These are phyloP conservation scores for Cavia aperea DNA, from an alignment of 2,113 vertebrate genomes.

Conservation along the genomic window DNA sequence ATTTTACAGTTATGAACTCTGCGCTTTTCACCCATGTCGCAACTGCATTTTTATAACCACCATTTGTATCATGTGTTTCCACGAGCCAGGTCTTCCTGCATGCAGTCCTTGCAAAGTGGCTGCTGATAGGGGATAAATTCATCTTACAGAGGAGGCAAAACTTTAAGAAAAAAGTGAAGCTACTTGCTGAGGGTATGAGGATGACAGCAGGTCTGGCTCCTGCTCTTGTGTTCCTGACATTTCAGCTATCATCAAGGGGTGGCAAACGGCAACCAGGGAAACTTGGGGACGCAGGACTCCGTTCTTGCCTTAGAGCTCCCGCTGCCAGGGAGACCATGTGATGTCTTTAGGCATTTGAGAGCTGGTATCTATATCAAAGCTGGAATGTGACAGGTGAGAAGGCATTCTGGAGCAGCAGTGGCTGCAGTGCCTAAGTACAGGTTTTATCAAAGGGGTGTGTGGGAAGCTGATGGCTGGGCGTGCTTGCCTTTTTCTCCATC, in stretches of 20 bases:
- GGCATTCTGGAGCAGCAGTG: neutral
- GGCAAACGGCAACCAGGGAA: neutral
- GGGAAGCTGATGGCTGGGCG: neutral
- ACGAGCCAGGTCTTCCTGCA: fast-evolving
- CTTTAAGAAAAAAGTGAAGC: neutral
- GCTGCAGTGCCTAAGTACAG: neutral
- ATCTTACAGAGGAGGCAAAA: neutral
- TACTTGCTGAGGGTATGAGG: neutral
- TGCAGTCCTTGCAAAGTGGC: neutral
- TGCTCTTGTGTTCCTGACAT: neutral
- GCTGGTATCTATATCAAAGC: neutral
- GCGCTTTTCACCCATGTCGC: neutral
- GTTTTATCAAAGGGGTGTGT: neutral
- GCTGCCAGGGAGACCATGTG: neutral
- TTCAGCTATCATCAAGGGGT: neutral
- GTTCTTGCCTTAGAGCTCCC: neutral
- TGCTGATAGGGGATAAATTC: neutral
- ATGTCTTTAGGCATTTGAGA: neutral
- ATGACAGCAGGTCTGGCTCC: neutral
- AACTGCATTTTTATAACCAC: neutral
- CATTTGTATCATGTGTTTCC: neutral
- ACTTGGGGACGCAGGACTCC: neutral
- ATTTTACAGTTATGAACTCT: neutral
- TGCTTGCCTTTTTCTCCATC: neutral
- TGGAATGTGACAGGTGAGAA: neutral